These are phyloP conservation scores for Caracal caracal DNA, from an alignment of 2,113 vertebrate species.

Conservation along the genomic window DNA sequence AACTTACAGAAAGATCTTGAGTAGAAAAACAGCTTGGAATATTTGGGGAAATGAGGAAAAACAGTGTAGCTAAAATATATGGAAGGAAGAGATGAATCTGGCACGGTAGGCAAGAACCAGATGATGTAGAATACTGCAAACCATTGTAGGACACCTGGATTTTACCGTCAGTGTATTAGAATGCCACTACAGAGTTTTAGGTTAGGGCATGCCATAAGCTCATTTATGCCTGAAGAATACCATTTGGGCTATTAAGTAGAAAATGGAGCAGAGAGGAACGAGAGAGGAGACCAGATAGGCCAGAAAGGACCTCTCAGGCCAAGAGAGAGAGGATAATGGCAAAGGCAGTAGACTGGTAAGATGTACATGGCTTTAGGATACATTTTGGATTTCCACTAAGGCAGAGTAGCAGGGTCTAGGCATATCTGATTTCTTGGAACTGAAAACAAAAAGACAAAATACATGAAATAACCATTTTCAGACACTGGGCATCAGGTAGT, in stretches of 20 bases:
- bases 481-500: background rate
- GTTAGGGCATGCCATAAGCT: background rate
- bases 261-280: background rate
- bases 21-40: background rate
- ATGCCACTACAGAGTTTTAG: background rate
- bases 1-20: background rate
- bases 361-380: background rate
- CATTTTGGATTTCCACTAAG: background rate
- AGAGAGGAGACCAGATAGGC: background rate
- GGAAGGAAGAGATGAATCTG: background rate
- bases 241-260: background rate
- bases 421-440: background rate
- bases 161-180: background rate
- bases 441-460: background rate
- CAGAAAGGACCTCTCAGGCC: background rate
- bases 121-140: background rate
- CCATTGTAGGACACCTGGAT: background rate
- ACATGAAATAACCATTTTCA: background rate
- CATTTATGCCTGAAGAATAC: background rate
- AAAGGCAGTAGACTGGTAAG: background rate
- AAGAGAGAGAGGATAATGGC: background rate
- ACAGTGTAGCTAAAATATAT: background rate
- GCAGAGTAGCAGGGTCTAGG: background rate
- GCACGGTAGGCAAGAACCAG: background rate
- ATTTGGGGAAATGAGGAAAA: background rate